phyloP scores from a whole-genome alignment of 35 echinoderm and acorn worm genomes.

The Diadema setosum region DNA sequence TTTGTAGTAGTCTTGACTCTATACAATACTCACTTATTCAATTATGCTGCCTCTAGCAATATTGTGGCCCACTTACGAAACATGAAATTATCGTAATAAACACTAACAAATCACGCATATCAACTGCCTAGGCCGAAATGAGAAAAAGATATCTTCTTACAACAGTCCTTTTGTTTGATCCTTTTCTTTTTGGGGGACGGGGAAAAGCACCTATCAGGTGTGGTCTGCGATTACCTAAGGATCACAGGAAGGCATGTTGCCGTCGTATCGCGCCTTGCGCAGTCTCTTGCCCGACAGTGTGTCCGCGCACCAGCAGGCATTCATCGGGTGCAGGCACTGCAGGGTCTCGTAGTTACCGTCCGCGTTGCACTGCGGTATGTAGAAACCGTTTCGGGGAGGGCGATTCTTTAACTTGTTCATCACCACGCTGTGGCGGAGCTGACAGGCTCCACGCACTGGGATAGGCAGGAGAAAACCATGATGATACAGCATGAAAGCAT shows the following conservation, averaged over 20 bases:
- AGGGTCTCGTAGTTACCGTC: not conserved
- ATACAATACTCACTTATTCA: no score
- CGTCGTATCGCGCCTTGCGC: not conserved
- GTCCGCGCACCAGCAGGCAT: constrained; percentile 41
- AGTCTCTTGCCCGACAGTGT: not conserved
- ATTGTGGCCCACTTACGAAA: no score
- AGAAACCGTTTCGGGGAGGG: not conserved
- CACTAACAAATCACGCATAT: no score
- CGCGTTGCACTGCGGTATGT: constrained; percentile 18
- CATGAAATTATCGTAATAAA: no score
- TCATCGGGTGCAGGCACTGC: not conserved
- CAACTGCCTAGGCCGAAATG: no score
- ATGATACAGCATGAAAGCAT: not conserved
- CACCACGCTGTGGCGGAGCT: not conserved
- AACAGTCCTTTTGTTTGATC: no score
- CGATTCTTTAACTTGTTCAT: not conserved
- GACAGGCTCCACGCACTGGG: not conserved
- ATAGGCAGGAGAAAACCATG: not conserved
- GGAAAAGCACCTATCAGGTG: no score
- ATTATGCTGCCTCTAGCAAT: no score
- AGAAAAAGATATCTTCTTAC: no score
- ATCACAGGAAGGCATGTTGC: not conserved
- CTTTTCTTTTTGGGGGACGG: no score
- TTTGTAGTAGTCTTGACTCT: no score
- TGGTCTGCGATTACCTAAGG: not conserved